These are phyloP conservation scores for Pseudomyrmex sp. DNA, from an alignment of 1,140 invertebrate genomes.

Conservation along the genomic window DNA sequence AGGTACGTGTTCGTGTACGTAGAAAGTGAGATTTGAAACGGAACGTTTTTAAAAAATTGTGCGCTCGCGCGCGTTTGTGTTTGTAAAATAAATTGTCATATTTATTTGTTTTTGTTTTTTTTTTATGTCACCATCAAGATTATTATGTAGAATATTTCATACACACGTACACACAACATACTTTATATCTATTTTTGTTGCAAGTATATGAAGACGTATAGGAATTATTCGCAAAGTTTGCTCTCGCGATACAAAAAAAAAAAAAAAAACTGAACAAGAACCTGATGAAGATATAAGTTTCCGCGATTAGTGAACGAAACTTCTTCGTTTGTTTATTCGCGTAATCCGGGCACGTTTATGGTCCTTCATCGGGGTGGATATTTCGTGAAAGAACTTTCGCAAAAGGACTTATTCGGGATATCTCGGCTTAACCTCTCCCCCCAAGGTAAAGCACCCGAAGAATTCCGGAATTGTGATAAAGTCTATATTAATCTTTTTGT, in stretches of 20 bases:
- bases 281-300: constrained; percentile 27
- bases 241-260: background rate
- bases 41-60: no score
- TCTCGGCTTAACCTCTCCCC: background rate
- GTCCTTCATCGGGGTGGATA: constrained; percentile 16
- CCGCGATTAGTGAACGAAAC: background rate
- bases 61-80: no score
- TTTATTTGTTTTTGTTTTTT: no score
- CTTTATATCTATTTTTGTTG: background rate
- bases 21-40: no score
- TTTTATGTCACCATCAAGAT: no score
- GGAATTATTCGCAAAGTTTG: background rate
- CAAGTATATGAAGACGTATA: background rate
- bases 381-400: background rate
- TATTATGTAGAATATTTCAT: no score
- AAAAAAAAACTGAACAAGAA: background rate
- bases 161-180: no score
- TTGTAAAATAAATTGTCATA: no score
- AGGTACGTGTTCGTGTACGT: no score
- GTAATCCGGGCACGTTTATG: constrained; percentile 47
- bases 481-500: constrained; percentile 8
- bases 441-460: background rate
- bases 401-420: constrained; percentile 43
- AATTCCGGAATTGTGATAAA: constrained; percentile 47
- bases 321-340: constrained; percentile 38